Conservation (phyloP, 2,797 vertebrate species). For the Onychomys torridus region DNA sequence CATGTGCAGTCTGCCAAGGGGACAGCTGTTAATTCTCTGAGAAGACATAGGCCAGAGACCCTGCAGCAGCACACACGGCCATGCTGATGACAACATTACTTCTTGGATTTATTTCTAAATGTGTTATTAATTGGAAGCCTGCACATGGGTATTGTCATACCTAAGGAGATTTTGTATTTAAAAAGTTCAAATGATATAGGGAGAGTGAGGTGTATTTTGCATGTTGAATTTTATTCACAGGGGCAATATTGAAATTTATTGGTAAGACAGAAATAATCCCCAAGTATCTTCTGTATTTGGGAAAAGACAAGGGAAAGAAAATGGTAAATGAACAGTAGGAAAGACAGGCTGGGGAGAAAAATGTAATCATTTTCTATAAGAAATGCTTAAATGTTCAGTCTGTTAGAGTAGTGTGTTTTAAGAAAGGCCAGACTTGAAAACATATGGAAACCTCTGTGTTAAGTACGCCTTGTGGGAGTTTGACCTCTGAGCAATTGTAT, state of each 20-base stretch:
- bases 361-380: neutral
- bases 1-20: neutral
- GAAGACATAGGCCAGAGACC: neutral
- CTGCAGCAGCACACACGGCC: neutral
- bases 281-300: constrained; percentile 25
- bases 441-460: neutral
- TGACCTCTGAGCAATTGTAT: neutral
- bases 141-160: neutral
- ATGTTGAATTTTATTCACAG: constrained; percentile 53
- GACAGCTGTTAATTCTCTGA: constrained; percentile 37
- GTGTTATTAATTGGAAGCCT: neutral
- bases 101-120: constrained; percentile 48
- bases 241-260: neutral
- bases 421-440: neutral
- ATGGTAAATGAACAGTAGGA: neutral
- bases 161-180: neutral
- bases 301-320: constrained; percentile 4
- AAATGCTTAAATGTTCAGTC: neutral
- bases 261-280: constrained; percentile 20
- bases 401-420: neutral
- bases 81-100: neutral
- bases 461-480: neutral
- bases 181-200: neutral
- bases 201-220: constrained; percentile 20
- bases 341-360: neutral